Base-by-base conservation (phyloP, 2,888 invertebrate species). In the Leucoma salicis region DNA sequence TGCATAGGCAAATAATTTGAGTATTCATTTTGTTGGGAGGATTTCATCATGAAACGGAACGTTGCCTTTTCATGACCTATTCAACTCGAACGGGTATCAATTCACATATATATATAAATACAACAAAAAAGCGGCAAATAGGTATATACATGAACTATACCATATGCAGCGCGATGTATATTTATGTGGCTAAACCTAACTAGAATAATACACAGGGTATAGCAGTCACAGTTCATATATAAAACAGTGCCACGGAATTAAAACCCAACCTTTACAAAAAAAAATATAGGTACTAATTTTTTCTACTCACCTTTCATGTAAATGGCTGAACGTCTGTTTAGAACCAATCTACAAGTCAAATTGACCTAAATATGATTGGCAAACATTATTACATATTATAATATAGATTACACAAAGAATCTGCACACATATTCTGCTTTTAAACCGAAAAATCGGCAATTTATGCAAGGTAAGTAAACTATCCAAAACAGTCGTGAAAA, bases 401-500 rank as follows among this genome's bases (percentile, higher is more conserved):
- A 60, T 66, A 74, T 49, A 55, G 48, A 72, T 73, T 64, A 62
- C 58, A 65, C 59, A 60, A 57, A 66, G 73, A 63, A 82, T 75
- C 68, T 62, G 72, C 67, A 74, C 70, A 74, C 82, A 85, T 86
- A 67, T 75, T 82, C 63, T 72, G 74, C 71, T 72, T 65, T 54
- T 63, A 73, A 63, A 76, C 74, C 76, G 78, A 82, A 82, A 84
- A 88, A 75, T 88, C 87, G 87, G 88, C 86, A 79, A 83, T 86
- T 68, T 82, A 82, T 47, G 78, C 81, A 78, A 84, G 83, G 79
- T 82, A 86, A 78, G 78, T 82, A 84, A 86, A 86, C 85, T 86
- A 87, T 84, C 79, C 88, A 89, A 89, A 89, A 89, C 88, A 89
- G 88, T 88, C 88, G 83, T 88, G 88, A 88, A 88, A 88, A 88